Evolutionary conservation across 2,797 vertebrate genomes (phyloP).

Genomic region (Fundulus diaphanus): DNA sequence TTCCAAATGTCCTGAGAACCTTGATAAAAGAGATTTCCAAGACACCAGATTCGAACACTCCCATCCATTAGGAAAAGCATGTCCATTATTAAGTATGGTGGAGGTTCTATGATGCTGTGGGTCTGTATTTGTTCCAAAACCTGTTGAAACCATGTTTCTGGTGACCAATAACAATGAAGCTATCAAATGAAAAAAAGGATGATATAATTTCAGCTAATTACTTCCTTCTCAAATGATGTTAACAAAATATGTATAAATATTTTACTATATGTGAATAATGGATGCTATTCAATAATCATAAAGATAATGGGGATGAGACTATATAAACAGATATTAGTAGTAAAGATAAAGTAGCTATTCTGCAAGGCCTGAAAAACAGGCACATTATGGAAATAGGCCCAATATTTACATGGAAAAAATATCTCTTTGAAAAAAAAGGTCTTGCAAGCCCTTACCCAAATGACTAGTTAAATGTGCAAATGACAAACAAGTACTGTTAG

Average conservation of each 20-base stretch:
- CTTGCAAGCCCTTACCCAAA: slow-evolving; percentile 81
- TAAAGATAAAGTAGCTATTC: slow-evolving; percentile 80
- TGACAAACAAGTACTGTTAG: slow-evolving; percentile 77
- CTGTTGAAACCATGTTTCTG: not conserved
- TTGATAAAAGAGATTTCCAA: not conserved
- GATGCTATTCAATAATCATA: slow-evolving; percentile 75
- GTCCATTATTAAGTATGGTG: not conserved
- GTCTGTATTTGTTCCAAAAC: not conserved
- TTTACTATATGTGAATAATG: slow-evolving; percentile 81
- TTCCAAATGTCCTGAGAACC: not conserved
- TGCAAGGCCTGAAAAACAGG: slow-evolving; percentile 70
- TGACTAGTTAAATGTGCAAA: slow-evolving; percentile 80
- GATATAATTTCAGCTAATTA: slow-evolving; percentile 68
- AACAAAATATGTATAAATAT: slow-evolving; percentile 79
- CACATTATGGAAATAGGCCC: slow-evolving; percentile 81
- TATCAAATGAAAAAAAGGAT: slow-evolving; percentile 46
- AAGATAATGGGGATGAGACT: slow-evolving; percentile 68
- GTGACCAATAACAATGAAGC: slow-evolving; percentile 58
- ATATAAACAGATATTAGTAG: slow-evolving; percentile 73
- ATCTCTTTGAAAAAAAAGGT: slow-evolving; percentile 75
- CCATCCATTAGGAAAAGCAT: not conserved
- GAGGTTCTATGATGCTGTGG: not conserved
- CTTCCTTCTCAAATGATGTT: slow-evolving; percentile 56
- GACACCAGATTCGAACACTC: not conserved
- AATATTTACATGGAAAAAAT: slow-evolving; percentile 82